A percentile compares a stretch with the other conserved stretches of the same genome.
Conservation (phyloP, 2,888 invertebrate species). For the Leucophenga maculata region DNA sequence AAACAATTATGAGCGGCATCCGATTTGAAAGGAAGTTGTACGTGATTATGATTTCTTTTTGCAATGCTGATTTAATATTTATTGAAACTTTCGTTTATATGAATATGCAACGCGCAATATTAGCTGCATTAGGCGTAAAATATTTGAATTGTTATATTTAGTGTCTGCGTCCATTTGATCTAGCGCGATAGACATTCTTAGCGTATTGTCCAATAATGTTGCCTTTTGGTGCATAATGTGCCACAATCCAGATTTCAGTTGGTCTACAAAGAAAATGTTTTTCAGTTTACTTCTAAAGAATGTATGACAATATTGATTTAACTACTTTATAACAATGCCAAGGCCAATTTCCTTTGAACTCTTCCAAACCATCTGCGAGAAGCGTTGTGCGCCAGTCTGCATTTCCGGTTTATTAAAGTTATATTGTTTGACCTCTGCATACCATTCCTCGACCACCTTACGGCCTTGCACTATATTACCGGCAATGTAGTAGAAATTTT, state of each 20-base stretch:
- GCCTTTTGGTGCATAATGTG: conserved; percentile 42
- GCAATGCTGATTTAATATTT: too few species aligned
- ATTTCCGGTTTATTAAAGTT: neutral
- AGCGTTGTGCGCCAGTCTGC: neutral
- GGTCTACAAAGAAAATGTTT: neutral
- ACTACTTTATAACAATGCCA: neutral
- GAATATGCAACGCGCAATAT: too few species aligned
- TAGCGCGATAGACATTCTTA: conserved; percentile 33
- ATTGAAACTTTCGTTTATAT: too few species aligned
- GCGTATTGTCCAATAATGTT: conserved; percentile 38
- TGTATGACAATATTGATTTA: neutral
- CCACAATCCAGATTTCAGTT: neutral
- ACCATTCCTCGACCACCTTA: neutral
- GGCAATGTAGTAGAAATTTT: too few species aligned
- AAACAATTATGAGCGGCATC: too few species aligned
- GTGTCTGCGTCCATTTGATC: neutral
- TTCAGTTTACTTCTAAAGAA: neutral
- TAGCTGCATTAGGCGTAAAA: too few species aligned
- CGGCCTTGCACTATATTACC: too few species aligned
- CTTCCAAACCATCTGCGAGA: neutral
- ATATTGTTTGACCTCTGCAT: neutral
- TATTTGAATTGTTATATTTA: too few species aligned
- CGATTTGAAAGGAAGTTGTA: too few species aligned
- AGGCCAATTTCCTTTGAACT: neutral
- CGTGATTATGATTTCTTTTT: too few species aligned